These are phyloP conservation scores for Euproctis similis DNA, from an alignment of 2,888 invertebrate species.

Conservation along the genomic window DNA sequence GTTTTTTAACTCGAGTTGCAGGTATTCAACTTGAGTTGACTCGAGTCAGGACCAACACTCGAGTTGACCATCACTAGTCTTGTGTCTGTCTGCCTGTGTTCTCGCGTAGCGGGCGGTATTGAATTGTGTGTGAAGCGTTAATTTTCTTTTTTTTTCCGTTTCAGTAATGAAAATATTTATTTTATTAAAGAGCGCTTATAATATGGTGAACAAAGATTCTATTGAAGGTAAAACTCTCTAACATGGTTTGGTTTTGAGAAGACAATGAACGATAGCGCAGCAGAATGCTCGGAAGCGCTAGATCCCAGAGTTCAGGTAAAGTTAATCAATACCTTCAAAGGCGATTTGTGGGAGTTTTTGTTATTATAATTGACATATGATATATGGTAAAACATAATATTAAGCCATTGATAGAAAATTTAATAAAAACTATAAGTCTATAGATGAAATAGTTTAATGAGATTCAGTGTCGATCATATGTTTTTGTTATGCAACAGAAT, in stretches of 20 bases:
- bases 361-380: neutral
- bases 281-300: conserved; percentile 81
- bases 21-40: too few species aligned
- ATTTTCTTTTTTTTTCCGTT: conserved; percentile 24
- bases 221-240: conserved; percentile 36
- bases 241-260: conserved; percentile 48
- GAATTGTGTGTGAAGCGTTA: conserved; percentile 15
- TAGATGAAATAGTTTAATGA: neutral
- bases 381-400: neutral
- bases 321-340: conserved; percentile 52
- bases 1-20: too few species aligned
- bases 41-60: too few species aligned
- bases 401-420: too few species aligned
- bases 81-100: conserved; percentile 17
- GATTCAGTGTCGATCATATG: conserved; percentile 16
- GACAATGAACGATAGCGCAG: conserved; percentile 77
- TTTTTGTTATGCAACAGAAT: conserved; percentile 25
- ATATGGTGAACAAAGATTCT: conserved; percentile 17
- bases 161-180: conserved; percentile 26
- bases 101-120: conserved; percentile 19
- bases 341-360: conserved; percentile 12
- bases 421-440: too few species aligned
- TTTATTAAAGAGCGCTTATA: conserved; percentile 20
- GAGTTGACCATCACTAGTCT: conserved; percentile 8
- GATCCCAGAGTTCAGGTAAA: conserved; percentile 88